Evolutionary conservation across 1,140 invertebrate species (phyloP).

Genomic region (Atta texana): DNA sequence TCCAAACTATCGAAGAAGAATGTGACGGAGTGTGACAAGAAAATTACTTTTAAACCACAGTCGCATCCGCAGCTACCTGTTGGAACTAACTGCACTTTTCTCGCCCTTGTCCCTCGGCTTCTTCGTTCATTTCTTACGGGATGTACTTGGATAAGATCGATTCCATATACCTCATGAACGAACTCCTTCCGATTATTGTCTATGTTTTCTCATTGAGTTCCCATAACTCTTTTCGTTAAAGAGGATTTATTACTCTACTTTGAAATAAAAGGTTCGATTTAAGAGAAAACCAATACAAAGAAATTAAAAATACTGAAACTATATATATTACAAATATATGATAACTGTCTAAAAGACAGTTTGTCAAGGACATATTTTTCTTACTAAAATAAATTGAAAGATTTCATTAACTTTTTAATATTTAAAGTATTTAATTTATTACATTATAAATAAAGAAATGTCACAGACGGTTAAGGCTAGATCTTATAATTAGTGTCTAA

Average conservation of each 20-base stretch:
- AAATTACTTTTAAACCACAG: conserved; percentile 62
- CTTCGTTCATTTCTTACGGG: conserved; percentile 51
- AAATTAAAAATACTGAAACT: conserved; percentile 8
- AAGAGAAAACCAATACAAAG: background rate
- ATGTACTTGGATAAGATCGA: conserved; percentile 52
- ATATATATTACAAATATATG: background rate
- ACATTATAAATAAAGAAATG: too few species aligned
- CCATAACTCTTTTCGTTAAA: conserved; percentile 39
- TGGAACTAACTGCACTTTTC: conserved; percentile 61
- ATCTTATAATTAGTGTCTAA: too few species aligned
- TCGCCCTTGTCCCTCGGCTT: conserved; percentile 47
- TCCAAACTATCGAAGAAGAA: conserved; percentile 57
- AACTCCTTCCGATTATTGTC: conserved; percentile 18
- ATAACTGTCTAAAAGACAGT: background rate
- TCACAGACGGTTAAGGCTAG: too few species aligned
- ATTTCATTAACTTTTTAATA: conserved; percentile 4
- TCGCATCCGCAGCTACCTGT: conserved; percentile 62
- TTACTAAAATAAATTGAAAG: conserved; percentile 4
- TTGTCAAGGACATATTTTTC: background rate
- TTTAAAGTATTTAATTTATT: background rate
- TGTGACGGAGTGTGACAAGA: conserved; percentile 62
- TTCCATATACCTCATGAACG: conserved; percentile 48
- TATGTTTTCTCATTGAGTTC: conserved; percentile 33
- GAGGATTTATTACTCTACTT: conserved; percentile 40
- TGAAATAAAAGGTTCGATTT: conserved; percentile 19